Evolutionary conservation across 2,888 invertebrate genomes (phyloP).

Genomic region (Zonitis immaculata): DNA sequence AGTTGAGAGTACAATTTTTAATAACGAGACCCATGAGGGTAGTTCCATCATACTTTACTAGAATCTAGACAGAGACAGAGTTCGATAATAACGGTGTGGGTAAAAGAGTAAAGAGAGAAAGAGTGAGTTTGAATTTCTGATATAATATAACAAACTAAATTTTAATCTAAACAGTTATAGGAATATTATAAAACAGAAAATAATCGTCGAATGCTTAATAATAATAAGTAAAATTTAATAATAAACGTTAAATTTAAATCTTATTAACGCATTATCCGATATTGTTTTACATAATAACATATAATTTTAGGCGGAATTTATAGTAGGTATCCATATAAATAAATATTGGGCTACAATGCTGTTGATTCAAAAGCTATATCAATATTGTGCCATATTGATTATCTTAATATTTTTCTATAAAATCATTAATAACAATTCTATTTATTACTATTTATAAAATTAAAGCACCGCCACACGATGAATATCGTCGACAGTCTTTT

Average conservation of each 20-base stretch:
- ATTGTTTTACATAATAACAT: slow-evolving; percentile 17
- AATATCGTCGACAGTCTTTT: too few relatives aligned
- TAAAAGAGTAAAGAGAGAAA: slow-evolving; percentile 11
- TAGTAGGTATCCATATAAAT: slow-evolving; percentile 16
- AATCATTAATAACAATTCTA: neutral
- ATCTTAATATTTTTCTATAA: slow-evolving; percentile 5
- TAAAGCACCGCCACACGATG: too few relatives aligned
- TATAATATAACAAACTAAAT: slow-evolving; percentile 17
- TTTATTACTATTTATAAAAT: too few relatives aligned
- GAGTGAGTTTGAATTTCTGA: slow-evolving; percentile 14
- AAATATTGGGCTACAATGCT: slow-evolving; percentile 12
- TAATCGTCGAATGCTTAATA: slow-evolving; percentile 11
- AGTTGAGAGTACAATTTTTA: slow-evolving; percentile 43
- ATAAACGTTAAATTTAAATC: slow-evolving; percentile 17
- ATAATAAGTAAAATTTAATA: slow-evolving; percentile 8
- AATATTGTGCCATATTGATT: slow-evolving; percentile 14
- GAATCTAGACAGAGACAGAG: slow-evolving; percentile 21
- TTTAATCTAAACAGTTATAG: slow-evolving; percentile 1
- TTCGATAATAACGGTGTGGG: too few relatives aligned
- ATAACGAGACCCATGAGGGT: slow-evolving; percentile 43
- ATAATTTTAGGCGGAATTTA: slow-evolving; percentile 14
- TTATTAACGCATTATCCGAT: slow-evolving; percentile 18
- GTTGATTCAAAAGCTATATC: slow-evolving; percentile 11
- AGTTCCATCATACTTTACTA: slow-evolving; percentile 37
- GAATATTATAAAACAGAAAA: neutral